Base-by-base conservation (phyloP, 92 coral and sea anemone genomes). In the Virgularia gustaviana region DNA sequence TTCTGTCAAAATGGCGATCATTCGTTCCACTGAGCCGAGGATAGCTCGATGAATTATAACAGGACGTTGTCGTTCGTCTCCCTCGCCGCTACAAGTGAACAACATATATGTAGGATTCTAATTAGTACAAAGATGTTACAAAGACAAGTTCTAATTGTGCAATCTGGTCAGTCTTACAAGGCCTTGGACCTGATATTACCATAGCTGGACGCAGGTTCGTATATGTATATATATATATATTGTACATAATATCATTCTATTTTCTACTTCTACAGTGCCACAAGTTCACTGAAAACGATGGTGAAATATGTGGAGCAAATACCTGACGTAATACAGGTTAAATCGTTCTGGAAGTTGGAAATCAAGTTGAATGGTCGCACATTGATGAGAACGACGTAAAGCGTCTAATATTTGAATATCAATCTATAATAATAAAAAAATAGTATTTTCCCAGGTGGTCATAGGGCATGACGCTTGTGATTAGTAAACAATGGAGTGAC, bases 311-410 rank as follows among this genome's bases (percentile, higher is more conserved):
- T n/a, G n/a, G n/a, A n/a, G 0, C 22, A 60, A 87, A 73, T 15
- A 90, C 96, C 88, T 90, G 66, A 85, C 90, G 2, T 77, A 90
- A 59, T 72, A 53, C 31, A 90, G 87, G 56, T 90, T 90, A 49
- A 90, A 90, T 42, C 97, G 79, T 81, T 91, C 96, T 11, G 97
- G 97, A 56, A 91, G 86, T 72, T 91, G 97, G 72, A 91, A 91
- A 82, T 91, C 97, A 20, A 91, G 88, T 56, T 91, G 97, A 32
- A 91, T 91, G n/a, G 97, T 91, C 18, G 97, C 97, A 72, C 97
- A 91, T 73, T 91, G 97, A 53, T 91, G 97, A 44, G 85, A 86
- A 35, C 97, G 88, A 25, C 90, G 87, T 49, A 91, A 52, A 0
- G 97, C 97, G 70, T 91, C 97, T 36, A 88, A 90, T 36, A 91